These are phyloP conservation scores for Empis stercorea DNA, from an alignment of 2,888 invertebrate species.

Conservation along the genomic window DNA sequence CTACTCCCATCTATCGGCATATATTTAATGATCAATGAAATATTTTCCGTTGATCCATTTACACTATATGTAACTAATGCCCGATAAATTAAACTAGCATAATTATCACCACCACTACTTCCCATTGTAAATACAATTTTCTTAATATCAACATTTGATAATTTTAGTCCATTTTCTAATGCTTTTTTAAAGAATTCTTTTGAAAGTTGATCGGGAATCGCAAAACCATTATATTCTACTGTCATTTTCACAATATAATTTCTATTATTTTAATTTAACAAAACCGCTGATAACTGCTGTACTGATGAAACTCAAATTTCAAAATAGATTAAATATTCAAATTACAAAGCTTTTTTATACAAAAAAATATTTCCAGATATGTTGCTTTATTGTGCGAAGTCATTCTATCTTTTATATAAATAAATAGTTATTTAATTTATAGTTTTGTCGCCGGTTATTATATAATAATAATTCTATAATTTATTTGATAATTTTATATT, in stretches of 20 bases:
- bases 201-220: slow-evolving; percentile 12
- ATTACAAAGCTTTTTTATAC: too few species aligned
- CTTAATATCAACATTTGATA: slow-evolving; percentile 14
- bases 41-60: not conserved
- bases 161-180: slow-evolving; percentile 21
- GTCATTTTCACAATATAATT: not conserved
- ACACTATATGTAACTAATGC: slow-evolving; percentile 19
- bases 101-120: slow-evolving; percentile 27
- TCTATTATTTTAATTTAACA: too few species aligned
- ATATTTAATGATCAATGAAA: slow-evolving; percentile 24
- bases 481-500: too few species aligned
- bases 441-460: too few species aligned
- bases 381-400: too few species aligned
- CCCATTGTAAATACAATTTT: slow-evolving; percentile 19
- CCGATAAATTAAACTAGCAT: slow-evolving; percentile 28
- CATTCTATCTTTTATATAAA: too few species aligned
- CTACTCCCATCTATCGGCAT: slow-evolving; percentile 34
- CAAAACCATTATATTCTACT: not conserved
- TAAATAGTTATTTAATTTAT: too few species aligned
- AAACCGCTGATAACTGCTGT: too few species aligned
- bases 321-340: too few species aligned
- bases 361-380: too few species aligned
- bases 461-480: too few species aligned
- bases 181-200: slow-evolving; percentile 23
- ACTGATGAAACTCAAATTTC: too few species aligned